Evolutionary conservation across 2,113 vertebrate genomes (phyloP).

Genomic region (Centropus bengalensis): DNA sequence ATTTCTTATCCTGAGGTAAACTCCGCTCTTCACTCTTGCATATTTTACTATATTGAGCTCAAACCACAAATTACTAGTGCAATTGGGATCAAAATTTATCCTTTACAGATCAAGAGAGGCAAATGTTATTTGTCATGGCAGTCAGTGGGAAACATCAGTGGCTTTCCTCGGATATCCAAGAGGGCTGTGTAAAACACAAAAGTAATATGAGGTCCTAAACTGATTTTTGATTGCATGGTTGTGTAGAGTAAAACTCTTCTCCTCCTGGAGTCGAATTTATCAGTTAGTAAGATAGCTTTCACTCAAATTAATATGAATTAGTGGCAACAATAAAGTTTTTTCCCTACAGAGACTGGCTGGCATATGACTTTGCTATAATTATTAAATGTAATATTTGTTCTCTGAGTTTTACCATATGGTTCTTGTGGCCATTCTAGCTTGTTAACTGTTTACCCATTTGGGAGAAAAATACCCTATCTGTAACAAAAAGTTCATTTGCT

Average conservation of each 20-base stretch:
- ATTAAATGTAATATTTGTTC: neutral
- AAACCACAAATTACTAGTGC: neutral
- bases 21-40: neutral
- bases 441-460: neutral
- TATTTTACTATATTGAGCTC: neutral
- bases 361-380: neutral
- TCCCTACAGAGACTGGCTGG: neutral
- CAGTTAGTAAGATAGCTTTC: neutral
- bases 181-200: neutral
- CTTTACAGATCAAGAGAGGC: neutral
- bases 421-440: neutral
- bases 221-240: neutral
- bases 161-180: neutral
- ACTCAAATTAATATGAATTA: neutral
- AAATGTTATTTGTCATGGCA: neutral
- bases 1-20: neutral
- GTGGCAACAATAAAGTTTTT: neutral
- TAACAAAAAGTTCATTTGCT: neutral
- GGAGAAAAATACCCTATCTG: neutral
- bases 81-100: neutral
- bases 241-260: neutral
- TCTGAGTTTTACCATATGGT: neutral
- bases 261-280: neutral
- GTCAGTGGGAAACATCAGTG: neutral
- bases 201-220: neutral